phyloP scores from a whole-genome alignment of 2,888 invertebrate genomes.

The Drosophila flavopinicola region DNA sequence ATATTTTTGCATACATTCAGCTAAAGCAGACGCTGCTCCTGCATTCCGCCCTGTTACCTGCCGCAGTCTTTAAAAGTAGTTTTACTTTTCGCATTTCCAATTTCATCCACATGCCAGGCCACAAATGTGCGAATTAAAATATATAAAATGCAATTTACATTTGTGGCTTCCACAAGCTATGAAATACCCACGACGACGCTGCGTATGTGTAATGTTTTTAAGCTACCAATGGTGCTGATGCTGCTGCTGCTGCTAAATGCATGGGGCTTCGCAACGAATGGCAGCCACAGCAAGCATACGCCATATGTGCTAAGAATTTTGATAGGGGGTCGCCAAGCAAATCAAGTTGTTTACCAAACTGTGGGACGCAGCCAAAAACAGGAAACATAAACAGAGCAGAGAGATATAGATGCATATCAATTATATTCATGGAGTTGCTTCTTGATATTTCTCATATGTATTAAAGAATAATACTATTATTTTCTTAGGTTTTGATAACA shows the following conservation, averaged over 20 bases:
- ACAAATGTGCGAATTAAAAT: constrained; percentile 70
- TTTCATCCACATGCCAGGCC: constrained; percentile 43
- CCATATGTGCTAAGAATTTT: not conserved
- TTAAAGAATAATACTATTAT: no score
- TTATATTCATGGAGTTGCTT: no score
- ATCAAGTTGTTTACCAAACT: not conserved
- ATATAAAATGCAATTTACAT: constrained; percentile 64
- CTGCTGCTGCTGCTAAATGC: constrained; percentile 4
- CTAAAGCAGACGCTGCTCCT: not conserved
- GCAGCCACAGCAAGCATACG: not conserved
- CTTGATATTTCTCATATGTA: no score
- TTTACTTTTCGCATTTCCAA: constrained; percentile 22
- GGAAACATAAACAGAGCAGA: no score
- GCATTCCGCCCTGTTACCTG: constrained; percentile 4
- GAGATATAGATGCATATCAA: no score
- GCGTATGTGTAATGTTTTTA: constrained; percentile 21
- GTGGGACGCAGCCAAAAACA: not conserved
- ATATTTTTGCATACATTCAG: constrained; percentile 43
- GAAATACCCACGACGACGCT: not conserved
- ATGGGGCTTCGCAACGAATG: not conserved
- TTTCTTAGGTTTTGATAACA: no score
- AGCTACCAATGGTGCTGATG: constrained; percentile 1
- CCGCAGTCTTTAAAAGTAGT: constrained; percentile 1
- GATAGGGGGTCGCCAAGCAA: not conserved
- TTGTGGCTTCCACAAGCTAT: constrained; percentile 32